A percentile compares a stretch with the other conserved stretches of the same genome.
Conservation (phyloP, 64 coral and sea anemone genomes). For the Stylophora pistillata region DNA sequence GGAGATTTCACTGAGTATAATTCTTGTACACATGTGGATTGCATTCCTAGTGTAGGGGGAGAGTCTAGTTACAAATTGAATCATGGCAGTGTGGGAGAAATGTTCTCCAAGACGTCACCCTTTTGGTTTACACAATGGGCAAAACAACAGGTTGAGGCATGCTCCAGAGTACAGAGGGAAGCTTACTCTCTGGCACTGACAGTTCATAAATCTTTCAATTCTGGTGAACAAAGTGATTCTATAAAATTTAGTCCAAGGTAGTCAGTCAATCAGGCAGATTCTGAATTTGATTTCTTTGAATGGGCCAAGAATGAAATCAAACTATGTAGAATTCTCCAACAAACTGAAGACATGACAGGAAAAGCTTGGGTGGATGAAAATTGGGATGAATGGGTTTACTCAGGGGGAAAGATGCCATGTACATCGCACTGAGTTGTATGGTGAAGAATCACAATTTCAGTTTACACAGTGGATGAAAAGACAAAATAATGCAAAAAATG, state of each 20-base stretch:
- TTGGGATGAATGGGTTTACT: neutral
- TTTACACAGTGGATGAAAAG: constrained; percentile 25
- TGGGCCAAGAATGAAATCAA: neutral
- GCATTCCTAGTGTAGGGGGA: neutral
- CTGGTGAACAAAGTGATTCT: neutral
- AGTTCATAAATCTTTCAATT: neutral
- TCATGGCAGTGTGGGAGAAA: neutral
- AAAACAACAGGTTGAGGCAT: constrained; percentile 33
- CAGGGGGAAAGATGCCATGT: neutral
- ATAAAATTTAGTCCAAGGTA: too few species aligned
- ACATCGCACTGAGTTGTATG: too few species aligned
- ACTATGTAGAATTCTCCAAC: neutral
- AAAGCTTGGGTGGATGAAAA: neutral
- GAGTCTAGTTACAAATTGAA: neutral
- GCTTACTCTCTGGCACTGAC: neutral
- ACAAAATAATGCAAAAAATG: constrained; percentile 19
- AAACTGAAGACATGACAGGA: neutral
- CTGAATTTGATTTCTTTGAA: neutral
- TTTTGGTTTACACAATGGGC: constrained; percentile 59
- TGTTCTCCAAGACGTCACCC: constrained; percentile 13
- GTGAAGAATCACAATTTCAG: constrained; percentile 18
- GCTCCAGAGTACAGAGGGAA: constrained; percentile 11
- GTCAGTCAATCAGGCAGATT: neutral
- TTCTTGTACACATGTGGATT: neutral
- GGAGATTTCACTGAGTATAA: neutral